Percentiles rank a stretch among this genome's conserved stretches.
Conservation (phyloP, 2,888 invertebrate genomes). For the Caenorhabditis sulstoni region DNA sequence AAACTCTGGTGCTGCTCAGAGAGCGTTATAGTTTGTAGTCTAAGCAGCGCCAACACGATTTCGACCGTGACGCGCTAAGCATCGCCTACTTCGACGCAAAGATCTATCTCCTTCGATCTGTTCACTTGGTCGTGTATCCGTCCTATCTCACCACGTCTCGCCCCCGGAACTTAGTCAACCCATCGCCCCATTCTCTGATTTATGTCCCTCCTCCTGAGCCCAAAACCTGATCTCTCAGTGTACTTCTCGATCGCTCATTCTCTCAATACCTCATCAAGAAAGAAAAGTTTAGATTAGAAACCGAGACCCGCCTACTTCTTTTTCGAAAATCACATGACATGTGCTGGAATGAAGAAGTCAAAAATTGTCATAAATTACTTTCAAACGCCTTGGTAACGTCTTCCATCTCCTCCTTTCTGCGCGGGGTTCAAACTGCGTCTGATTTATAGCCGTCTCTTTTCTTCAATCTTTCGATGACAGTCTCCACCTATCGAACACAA, state of each 20-base stretch:
- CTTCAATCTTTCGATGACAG: background rate
- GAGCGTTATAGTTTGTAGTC: no score
- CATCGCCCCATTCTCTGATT: conserved; percentile 14
- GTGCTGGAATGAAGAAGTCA: background rate
- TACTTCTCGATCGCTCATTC: background rate
- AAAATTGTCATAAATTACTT: conserved; percentile 8
- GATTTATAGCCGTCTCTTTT: conserved; percentile 15
- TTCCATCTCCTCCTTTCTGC: no score
- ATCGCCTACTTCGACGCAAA: no score
- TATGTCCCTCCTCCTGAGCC: background rate
- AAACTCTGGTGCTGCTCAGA: background rate
- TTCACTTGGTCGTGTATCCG: background rate
- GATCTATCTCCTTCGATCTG: background rate
- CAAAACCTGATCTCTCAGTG: conserved; percentile 8
- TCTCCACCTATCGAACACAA: background rate
- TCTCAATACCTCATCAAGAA: background rate
- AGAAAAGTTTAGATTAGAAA: background rate
- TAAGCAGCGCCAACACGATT: no score
- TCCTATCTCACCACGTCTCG: background rate
- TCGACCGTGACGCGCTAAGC: no score
- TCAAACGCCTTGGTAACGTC: background rate
- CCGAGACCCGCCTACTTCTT: background rate
- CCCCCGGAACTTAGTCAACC: conserved; percentile 3
- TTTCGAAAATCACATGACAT: conserved; percentile 6
- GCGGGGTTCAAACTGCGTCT: background rate